Conservation (phyloP, 2,113 vertebrate genomes). For the Ceratotherium simum region DNA sequence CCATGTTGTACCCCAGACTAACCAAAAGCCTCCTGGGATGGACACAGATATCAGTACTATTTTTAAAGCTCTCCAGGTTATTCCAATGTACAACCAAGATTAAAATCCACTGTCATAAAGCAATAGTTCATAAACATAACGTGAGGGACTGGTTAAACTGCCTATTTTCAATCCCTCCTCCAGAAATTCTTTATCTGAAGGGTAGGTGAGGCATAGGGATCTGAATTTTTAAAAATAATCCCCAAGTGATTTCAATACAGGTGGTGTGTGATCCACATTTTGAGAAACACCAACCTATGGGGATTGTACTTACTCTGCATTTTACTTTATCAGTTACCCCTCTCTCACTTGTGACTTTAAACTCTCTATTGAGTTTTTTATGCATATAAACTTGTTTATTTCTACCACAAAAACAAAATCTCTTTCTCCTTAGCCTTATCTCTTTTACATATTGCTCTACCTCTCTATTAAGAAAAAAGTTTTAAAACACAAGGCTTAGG, state of each 20-base stretch:
- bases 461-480: neutral
- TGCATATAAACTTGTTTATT: neutral
- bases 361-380: neutral
- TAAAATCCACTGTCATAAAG: neutral
- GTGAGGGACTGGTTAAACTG: neutral
- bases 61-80: neutral
- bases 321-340: neutral
- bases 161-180: neutral
- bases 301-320: neutral
- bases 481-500: neutral
- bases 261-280: neutral
- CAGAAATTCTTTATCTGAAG: neutral
- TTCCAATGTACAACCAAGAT: neutral
- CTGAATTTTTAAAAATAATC: neutral
- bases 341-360: neutral
- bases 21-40: neutral
- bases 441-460: neutral
- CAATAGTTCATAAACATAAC: neutral
- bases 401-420: neutral
- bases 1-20: neutral
- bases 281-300: neutral
- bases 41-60: neutral
- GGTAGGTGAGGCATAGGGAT: neutral
- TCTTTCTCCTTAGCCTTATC: neutral
- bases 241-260: neutral